Percentiles rank a stretch among this genome's conserved stretches.
Evolutionary conservation across 2,113 vertebrate genomes (phyloP).

Genomic region (Hydropotes inermis): DNA sequence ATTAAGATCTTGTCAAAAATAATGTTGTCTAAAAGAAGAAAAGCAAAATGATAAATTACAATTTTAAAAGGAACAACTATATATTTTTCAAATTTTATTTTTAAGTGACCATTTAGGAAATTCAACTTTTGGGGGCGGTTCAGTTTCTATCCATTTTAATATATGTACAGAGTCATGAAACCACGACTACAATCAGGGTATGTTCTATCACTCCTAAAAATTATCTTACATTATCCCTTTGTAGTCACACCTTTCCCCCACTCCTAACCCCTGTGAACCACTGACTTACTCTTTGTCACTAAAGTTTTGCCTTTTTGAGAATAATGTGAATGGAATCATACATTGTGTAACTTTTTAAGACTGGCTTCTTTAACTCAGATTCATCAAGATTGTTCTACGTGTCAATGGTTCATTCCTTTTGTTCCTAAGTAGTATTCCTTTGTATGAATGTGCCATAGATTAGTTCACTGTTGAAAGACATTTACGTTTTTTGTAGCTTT

Average conservation of each 20-base stretch:
- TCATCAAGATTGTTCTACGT: neutral
- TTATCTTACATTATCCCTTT: neutral
- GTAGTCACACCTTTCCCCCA: neutral
- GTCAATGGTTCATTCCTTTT: neutral
- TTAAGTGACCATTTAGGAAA: neutral
- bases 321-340: neutral
- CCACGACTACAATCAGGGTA: neutral
- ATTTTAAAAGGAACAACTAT: neutral
- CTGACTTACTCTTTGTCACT: neutral
- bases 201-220: neutral
- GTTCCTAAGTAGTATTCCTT: neutral
- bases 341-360: neutral
- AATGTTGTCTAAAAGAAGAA: neutral
- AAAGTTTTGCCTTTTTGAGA: neutral
- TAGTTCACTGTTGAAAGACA: neutral
- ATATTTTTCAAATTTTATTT: neutral
- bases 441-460: neutral
- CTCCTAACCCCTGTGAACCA: neutral
- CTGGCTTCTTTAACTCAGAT: neutral
- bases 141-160: conserved; percentile 3
- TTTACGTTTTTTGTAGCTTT: neutral
- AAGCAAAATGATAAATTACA: neutral
- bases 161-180: neutral
- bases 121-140: neutral
- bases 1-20: neutral